phyloP scores from a whole-genome alignment of 2,113 vertebrate species.

The Bufo bufo region DNA sequence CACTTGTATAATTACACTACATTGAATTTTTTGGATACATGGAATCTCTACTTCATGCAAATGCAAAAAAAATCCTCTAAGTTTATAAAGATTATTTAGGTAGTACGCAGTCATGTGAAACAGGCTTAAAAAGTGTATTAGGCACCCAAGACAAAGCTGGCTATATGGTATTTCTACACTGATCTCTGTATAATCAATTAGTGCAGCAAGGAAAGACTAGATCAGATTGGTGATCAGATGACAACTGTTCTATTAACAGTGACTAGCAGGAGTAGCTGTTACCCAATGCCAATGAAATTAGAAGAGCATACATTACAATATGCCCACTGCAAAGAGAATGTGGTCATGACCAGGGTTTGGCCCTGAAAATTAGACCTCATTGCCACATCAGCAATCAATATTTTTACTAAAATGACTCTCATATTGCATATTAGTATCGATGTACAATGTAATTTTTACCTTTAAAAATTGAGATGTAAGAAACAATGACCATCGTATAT shows the following conservation, averaged over 20 bases:
- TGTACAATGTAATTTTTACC: too few relatives aligned
- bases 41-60: neutral
- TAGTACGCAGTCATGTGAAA: neutral
- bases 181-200: neutral
- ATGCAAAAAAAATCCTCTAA: neutral
- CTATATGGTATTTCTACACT: neutral
- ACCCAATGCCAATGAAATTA: neutral
- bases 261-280: neutral
- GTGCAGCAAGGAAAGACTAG: neutral
- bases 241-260: neutral
- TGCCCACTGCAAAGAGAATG: neutral
- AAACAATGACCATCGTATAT: too few relatives aligned
- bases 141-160: neutral
- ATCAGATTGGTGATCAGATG: neutral
- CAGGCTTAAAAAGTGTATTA: neutral
- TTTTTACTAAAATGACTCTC: too few relatives aligned
- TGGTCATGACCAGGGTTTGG: neutral
- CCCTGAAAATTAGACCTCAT: neutral
- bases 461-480: too few relatives aligned
- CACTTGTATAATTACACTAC: neutral
- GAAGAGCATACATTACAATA: neutral
- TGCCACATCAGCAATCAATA: too few relatives aligned
- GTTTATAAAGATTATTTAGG: neutral
- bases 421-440: too few relatives aligned
- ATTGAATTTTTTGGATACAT: neutral